Base-by-base conservation (phyloP, 2,113 vertebrate species). In the Scomber japonicus region DNA sequence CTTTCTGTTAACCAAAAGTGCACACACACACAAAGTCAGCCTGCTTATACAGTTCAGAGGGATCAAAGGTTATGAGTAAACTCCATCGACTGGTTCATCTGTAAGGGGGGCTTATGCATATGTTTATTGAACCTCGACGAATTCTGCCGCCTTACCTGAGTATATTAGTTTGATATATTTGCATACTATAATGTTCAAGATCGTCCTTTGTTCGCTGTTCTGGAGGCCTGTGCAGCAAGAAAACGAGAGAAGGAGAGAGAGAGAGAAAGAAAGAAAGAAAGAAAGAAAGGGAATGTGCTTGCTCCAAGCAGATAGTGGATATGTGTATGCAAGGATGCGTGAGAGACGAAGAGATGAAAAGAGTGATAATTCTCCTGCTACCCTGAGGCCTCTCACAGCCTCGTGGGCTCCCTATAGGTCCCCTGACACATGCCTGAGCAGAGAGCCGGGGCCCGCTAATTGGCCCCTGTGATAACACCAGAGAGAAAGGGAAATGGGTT, bases 301-400 rank as follows among this genome's bases (percentile, higher is more conserved):
- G 73, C 79, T 88, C 69, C 10, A 3, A 91, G 89, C 85, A 67
- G 72, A 85, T 13, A 71, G 84, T 53, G 80, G 80, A 71, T 66
- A 31, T 86, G 88, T 88, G 78, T 73, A 84, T 82, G 81, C 76
- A 57, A 88, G 90, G 86, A 92, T 92, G 81, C 27, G 77, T 73
- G 48, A 76, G 88, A 91, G 89, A 90, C 81, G 51, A 30, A 64
- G 83, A 91, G 89, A 93, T 92, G 91, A 93, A 92, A 92, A 90
- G 91, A 93, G 93, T 87, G 90, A 93, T 93, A 88, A 94, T 93
- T 93, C 90, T 91, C 81, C 80, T 63, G 83, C 78, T 89, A 82
- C 83, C 91, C 91, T 13, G 70, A 87, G 90, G 89, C 89, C 86
- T 85, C 82, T 90, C 56, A 24, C 86, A 90, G 90, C 87, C 92